Percentiles rank a stretch among this genome's conserved stretches.
Conservation (phyloP, 2,797 vertebrate genomes). For the Bradypus variegatus region DNA sequence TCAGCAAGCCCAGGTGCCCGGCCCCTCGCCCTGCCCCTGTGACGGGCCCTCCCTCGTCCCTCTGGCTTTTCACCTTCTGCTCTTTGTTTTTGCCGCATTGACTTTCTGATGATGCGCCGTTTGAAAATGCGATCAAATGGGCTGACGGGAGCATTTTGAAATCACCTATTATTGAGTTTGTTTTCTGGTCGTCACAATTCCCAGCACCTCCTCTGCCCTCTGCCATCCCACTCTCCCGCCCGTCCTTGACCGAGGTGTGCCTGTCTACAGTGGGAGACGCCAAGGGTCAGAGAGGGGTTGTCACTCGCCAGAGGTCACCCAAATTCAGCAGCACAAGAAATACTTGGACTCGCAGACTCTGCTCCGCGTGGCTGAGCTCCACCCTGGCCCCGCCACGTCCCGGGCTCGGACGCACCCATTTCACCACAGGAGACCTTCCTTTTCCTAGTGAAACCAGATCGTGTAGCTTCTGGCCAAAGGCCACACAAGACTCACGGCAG, state of each 20-base stretch:
- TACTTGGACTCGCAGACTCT: not conserved
- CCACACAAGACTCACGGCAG: not conserved
- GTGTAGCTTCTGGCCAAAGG: not conserved
- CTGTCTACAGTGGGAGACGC: not conserved
- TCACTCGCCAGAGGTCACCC: not conserved
- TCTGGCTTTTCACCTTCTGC: not conserved
- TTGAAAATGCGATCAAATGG: not conserved
- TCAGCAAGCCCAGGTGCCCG: not conserved
- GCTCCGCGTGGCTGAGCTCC: rapidly evolving
- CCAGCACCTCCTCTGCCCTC: not conserved
- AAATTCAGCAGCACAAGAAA: not conserved
- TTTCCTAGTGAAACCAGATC: not conserved
- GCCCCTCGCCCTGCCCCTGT: not conserved
- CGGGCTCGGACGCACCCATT: not conserved
- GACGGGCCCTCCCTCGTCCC: not conserved
- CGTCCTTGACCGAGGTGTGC: not conserved
- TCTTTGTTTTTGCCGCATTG: not conserved
- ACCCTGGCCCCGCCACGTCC: no score
- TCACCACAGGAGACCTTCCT: no score
- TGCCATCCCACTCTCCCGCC: not conserved
- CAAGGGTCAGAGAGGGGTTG: not conserved
- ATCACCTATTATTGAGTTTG: no score
- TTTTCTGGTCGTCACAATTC: not conserved
- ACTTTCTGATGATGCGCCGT: not conserved
- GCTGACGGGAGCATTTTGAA: not conserved